Base-by-base conservation (phyloP, 2,797 vertebrate species). In the Otus scops region DNA sequence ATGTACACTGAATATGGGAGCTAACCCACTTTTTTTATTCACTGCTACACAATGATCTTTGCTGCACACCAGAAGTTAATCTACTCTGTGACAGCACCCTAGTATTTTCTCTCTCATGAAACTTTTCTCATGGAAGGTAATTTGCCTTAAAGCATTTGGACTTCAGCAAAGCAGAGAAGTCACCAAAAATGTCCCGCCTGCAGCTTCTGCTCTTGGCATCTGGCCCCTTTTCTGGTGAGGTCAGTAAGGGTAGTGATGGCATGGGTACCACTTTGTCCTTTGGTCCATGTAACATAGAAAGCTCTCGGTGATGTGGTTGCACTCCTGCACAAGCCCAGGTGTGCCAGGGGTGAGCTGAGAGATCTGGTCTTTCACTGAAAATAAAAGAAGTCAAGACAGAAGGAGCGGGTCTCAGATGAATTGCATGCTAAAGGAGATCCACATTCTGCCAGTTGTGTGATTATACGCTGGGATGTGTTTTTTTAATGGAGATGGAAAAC, bases 401-500 rank as follows among this genome's bases (percentile, higher is more conserved):
- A 88, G 70, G 47, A 92, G 32, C 0, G 0, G 1, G 59, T 92
- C 70, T 92, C 84, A 67, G 94, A 63, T 82, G 70, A 67, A 89
- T 43, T 70, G 75, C 68, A 38, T 89, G 82, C 65, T 83, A 85
- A 91, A 85, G 85, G 76, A 95, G 68, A 74, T 69, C 36, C 60
- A 68, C 60, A 38, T 85, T 36, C 82, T 92, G 89, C 53, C 79
- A 64, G 76, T 81, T 85, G 61, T 0, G 0, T 88, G 88, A 71
- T 88, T 93, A 50, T 68, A 68, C 2, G 6, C 57, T 36, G 45
- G 51, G 48, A 64, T 53, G 80, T 94, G 75, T 34, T 77, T 97
- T 97, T 96, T 93, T 92, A 95, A 93, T 86, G 82, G 60, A 69
- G 68, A 57, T 20, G 10, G 82, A 84, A 92, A 88, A 15, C 61